Conservation (phyloP, 2,888 invertebrate species). For the Antheraea assamensis region DNA sequence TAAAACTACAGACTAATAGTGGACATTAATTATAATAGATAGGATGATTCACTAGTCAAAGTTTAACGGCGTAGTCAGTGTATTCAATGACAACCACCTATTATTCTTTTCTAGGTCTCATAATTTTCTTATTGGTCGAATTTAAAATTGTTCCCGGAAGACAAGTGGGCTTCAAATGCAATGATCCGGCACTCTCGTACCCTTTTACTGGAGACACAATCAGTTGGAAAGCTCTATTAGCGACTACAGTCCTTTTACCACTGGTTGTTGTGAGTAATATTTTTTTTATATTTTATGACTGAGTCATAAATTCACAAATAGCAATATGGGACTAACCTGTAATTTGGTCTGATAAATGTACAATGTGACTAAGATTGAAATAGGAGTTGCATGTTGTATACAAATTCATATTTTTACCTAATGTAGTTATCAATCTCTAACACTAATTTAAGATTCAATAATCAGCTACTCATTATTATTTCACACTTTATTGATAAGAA, state of each 20-base stretch:
- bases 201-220: slow-evolving; percentile 87
- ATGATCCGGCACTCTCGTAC: slow-evolving; percentile 85
- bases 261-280: slow-evolving; percentile 76
- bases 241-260: slow-evolving; percentile 77
- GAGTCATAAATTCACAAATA: too few species aligned
- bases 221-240: slow-evolving; percentile 76
- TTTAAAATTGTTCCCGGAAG: slow-evolving; percentile 82
- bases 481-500: too few species aligned
- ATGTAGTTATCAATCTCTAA: too few species aligned
- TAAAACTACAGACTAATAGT: too few species aligned
- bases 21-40: not conserved
- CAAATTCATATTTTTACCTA: too few species aligned
- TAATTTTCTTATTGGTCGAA: slow-evolving; percentile 81
- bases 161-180: slow-evolving; percentile 85
- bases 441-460: too few species aligned
- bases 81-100: not conserved
- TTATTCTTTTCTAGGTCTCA: slow-evolving; percentile 74
- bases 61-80: not conserved
- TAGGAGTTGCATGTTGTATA: too few species aligned
- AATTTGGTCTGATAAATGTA: too few species aligned
- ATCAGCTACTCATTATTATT: too few species aligned
- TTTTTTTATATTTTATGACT: not conserved
- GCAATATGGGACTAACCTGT: too few species aligned
- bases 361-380: too few species aligned
- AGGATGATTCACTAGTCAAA: not conserved